phyloP scores from a whole-genome alignment of 2,113 vertebrate species.

The Planiliza haematocheilus region DNA sequence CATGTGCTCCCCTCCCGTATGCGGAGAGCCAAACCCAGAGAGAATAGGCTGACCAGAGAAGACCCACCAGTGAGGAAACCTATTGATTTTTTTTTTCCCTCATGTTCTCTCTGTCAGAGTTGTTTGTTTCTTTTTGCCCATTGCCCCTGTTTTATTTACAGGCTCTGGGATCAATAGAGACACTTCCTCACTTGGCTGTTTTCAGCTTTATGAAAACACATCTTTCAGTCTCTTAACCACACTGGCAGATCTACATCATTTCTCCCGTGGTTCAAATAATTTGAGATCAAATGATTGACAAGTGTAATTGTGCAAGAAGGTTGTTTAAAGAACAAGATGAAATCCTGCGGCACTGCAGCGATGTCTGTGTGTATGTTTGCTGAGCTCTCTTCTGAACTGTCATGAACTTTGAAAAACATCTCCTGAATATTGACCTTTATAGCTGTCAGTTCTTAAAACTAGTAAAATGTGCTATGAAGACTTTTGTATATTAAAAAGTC shows the following conservation, averaged over 20 bases:
- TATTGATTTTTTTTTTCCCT: conserved; percentile 81
- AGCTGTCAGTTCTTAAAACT: conserved; percentile 52
- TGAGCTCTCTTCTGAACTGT: conserved; percentile 58
- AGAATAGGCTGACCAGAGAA: conserved; percentile 77
- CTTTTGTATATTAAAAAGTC: conserved; percentile 22
- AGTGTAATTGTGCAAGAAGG: conserved; percentile 82
- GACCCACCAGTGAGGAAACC: conserved; percentile 77
- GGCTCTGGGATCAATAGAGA: conserved; percentile 80
- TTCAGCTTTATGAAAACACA: conserved; percentile 81
- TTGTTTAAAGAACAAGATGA: conserved; percentile 49
- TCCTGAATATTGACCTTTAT: conserved; percentile 61
- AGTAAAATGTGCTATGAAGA: conserved; percentile 38
- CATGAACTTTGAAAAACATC: conserved; percentile 62
- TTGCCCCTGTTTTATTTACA: conserved; percentile 82
- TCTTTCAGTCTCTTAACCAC: conserved; percentile 72
- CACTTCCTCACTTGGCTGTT: conserved; percentile 79
- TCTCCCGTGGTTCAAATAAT: conserved; percentile 82
- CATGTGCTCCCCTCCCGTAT: conserved; percentile 49
- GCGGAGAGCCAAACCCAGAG: conserved; percentile 70
- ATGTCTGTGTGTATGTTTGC: conserved; percentile 70
- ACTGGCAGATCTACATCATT: conserved; percentile 77
- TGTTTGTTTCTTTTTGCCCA: conserved; percentile 84
- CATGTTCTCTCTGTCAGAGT: conserved; percentile 74
- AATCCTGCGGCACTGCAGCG: conserved; percentile 31
- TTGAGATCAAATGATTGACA: conserved; percentile 84